Evolutionary conservation across 2,888 invertebrate species (phyloP).

Genomic region (Limnephilus rhombicus): DNA sequence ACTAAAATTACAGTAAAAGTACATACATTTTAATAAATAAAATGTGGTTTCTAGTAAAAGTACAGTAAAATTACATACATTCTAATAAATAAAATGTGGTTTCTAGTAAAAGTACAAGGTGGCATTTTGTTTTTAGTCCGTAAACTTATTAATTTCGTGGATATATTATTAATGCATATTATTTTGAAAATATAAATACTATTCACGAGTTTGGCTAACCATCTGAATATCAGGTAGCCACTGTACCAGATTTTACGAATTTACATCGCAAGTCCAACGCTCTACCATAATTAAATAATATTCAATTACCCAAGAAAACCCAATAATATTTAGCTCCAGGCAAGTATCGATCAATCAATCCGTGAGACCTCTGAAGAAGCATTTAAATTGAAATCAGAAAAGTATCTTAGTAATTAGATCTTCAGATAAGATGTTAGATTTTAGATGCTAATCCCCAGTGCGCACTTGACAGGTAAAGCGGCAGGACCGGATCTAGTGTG

Average conservation of each 20-base stretch:
- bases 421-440: neutral
- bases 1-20: too few relatives aligned
- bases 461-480: neutral
- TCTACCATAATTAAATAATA: neutral
- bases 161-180: too few relatives aligned
- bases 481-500: neutral
- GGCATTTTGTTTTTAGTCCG: too few relatives aligned
- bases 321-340: neutral
- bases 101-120: too few relatives aligned
- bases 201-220: too few relatives aligned
- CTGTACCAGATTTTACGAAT: neutral
- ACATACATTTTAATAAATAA: too few relatives aligned
- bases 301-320: neutral
- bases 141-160: too few relatives aligned
- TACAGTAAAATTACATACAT: too few relatives aligned
- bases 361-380: neutral
- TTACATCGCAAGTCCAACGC: neutral
- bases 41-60: too few relatives aligned
- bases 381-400: neutral
- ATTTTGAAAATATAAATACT: too few relatives aligned
- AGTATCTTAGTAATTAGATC: neutral
- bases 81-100: too few relatives aligned
- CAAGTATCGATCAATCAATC: neutral
- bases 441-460: neutral
- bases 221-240: neutral